Percentiles rank a stretch among this genome's conserved stretches.
These are phyloP conservation scores for Neopipo cinnamomea DNA, from an alignment of 2,113 vertebrate genomes.

Conservation along the genomic window DNA sequence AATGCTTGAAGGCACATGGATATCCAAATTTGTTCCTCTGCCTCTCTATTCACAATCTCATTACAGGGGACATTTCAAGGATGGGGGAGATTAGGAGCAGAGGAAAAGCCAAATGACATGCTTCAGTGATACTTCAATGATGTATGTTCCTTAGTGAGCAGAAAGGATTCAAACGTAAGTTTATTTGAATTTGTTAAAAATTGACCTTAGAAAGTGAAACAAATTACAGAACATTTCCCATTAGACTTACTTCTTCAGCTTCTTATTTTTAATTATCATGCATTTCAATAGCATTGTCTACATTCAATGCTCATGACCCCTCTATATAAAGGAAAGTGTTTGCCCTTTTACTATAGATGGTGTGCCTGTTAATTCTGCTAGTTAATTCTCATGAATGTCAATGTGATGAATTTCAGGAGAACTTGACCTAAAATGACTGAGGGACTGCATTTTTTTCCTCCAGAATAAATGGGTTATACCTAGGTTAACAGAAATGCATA, in stretches of 20 bases:
- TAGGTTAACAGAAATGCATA: neutral
- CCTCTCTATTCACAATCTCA: constrained; percentile 5
- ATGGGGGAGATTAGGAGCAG: neutral
- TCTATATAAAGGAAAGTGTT: neutral
- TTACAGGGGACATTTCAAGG: constrained; percentile 28
- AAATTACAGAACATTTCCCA: constrained; percentile 29
- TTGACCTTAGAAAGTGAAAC: constrained; percentile 26
- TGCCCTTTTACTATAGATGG: neutral
- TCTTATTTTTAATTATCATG: constrained; percentile 5
- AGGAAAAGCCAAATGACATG: constrained; percentile 32
- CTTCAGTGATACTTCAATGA: constrained; percentile 24
- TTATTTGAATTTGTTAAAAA: constrained; percentile 47
- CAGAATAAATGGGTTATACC: neutral
- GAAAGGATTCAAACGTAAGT: constrained; percentile 29
- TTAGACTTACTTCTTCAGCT: neutral
- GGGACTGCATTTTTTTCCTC: neutral
- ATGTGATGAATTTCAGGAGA: neutral
- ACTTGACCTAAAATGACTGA: neutral
- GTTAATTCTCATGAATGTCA: neutral
- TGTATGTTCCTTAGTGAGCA: neutral
- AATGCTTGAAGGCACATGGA: neutral
- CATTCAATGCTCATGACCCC: neutral
- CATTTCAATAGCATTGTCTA: neutral
- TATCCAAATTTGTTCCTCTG: neutral
- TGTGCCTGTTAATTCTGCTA: neutral